A percentile compares a stretch with the other conserved stretches of the same genome.
phyloP scores from a whole-genome alignment of 2,113 vertebrate genomes.

The Albula glossodonta region DNA sequence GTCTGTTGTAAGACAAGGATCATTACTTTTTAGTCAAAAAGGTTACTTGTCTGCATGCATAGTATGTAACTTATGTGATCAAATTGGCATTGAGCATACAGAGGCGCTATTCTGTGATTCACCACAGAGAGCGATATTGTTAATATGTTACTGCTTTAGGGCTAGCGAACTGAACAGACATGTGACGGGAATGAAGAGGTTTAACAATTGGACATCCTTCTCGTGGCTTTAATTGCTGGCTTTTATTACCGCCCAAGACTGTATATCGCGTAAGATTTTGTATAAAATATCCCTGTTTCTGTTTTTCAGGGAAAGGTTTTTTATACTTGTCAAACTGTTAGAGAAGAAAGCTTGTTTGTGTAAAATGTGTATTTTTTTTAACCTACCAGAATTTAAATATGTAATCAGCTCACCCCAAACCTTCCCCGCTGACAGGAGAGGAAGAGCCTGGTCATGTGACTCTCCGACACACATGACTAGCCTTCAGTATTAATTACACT shows the following conservation, averaged over 20 bases:
- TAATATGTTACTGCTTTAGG: background rate
- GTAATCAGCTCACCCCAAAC: too few species aligned
- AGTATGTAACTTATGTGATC: too few species aligned
- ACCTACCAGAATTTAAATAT: too few species aligned
- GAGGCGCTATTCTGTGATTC: background rate
- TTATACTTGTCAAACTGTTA: background rate
- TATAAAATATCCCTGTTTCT: background rate
- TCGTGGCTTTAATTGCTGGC: background rate
- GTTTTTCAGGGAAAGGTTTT: background rate
- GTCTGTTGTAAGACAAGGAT: background rate
- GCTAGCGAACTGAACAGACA: background rate
- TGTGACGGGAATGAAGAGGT: background rate
- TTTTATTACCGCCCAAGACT: background rate
- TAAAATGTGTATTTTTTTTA: background rate
- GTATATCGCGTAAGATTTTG: background rate
- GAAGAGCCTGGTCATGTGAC: too few species aligned
- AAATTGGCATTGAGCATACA: background rate
- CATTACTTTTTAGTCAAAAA: background rate
- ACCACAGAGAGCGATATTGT: background rate
- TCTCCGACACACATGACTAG: too few species aligned
- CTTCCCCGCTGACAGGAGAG: too few species aligned
- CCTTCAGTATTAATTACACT: too few species aligned
- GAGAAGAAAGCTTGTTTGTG: background rate
- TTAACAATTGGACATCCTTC: background rate
- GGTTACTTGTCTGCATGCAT: background rate